Evolutionary conservation across 1,140 invertebrate genomes (phyloP).

Genomic region (Vanessa atalanta): DNA sequence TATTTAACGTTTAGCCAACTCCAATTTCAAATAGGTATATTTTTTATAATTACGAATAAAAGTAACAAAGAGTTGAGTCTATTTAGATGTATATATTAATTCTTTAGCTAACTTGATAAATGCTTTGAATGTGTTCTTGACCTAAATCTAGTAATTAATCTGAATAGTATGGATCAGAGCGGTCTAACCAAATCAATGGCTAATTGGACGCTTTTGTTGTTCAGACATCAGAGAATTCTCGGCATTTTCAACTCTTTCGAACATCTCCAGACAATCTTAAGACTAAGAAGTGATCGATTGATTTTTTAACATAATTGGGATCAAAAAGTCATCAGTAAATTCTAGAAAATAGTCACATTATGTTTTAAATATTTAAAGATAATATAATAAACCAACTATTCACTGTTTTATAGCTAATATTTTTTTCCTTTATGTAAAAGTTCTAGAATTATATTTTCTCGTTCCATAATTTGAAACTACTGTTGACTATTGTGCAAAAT

Average conservation of each 20-base stretch:
- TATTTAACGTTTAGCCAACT: no score
- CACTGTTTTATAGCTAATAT: no score
- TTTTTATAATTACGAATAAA: background rate
- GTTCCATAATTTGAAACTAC: background rate
- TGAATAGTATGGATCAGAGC: slow-evolving; percentile 17
- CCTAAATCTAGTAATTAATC: slow-evolving; percentile 22
- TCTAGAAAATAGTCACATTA: no score
- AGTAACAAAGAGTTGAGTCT: background rate
- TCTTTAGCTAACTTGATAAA: background rate
- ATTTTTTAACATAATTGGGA: background rate
- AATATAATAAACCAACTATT: no score
- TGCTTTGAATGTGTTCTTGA: slow-evolving; percentile 10
- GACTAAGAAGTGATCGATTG: background rate
- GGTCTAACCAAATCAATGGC: slow-evolving; percentile 1
- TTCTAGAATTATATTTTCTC: background rate
- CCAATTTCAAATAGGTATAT: background rate
- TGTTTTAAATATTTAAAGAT: no score
- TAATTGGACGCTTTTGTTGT: slow-evolving; percentile 20
- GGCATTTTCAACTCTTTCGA: background rate
- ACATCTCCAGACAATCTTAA: background rate
- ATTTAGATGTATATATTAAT: background rate
- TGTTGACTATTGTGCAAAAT: background rate
- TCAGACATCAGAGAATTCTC: background rate
- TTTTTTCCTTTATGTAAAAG: background rate
- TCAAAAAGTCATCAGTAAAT: no score